Percentiles rank a stretch among this genome's conserved stretches.
Evolutionary conservation across 1,140 invertebrate species (phyloP).

Genomic region (Streblospio benedicti): DNA sequence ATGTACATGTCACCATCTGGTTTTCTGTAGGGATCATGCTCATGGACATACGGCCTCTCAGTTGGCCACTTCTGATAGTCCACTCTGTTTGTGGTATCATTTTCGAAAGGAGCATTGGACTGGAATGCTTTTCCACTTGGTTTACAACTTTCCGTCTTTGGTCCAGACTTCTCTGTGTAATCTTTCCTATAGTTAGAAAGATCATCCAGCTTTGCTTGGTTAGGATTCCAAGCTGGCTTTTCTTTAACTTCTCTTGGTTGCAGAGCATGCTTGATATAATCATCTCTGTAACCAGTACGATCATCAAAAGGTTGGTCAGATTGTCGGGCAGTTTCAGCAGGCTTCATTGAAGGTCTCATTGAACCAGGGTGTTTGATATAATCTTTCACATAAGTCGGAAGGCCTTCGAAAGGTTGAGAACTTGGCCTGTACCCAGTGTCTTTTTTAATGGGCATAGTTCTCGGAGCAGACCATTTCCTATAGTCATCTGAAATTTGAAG

Average conservation of each 20-base stretch:
- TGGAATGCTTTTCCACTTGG: slow-evolving; percentile 15
- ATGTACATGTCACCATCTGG: slow-evolving; percentile 35
- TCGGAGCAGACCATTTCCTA: slow-evolving; percentile 37
- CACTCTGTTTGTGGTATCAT: slow-evolving; percentile 25
- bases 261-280: slow-evolving; percentile 40
- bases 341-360: slow-evolving; percentile 33
- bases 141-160: slow-evolving; percentile 14
- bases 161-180: slow-evolving; percentile 33
- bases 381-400: slow-evolving; percentile 39
- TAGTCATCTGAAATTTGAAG: slow-evolving; percentile 42
- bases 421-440: slow-evolving; percentile 30
- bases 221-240: slow-evolving; percentile 29
- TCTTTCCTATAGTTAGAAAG: slow-evolving; percentile 42
- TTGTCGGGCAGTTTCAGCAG: slow-evolving; percentile 29
- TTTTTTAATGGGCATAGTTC: slow-evolving; percentile 14
- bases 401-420: slow-evolving; percentile 35
- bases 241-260: slow-evolving; percentile 26
- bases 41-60: slow-evolving; percentile 21
- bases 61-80: slow-evolving; percentile 28
- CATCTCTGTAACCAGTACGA: slow-evolving; percentile 39
- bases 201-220: slow-evolving; percentile 36
- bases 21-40: slow-evolving; percentile 26
- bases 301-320: slow-evolving; percentile 44
- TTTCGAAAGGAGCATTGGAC: slow-evolving; percentile 23
- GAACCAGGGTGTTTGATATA: slow-evolving; percentile 32